Conservation (phyloP, 2,797 vertebrate genomes). For the Anguilla obscura region DNA sequence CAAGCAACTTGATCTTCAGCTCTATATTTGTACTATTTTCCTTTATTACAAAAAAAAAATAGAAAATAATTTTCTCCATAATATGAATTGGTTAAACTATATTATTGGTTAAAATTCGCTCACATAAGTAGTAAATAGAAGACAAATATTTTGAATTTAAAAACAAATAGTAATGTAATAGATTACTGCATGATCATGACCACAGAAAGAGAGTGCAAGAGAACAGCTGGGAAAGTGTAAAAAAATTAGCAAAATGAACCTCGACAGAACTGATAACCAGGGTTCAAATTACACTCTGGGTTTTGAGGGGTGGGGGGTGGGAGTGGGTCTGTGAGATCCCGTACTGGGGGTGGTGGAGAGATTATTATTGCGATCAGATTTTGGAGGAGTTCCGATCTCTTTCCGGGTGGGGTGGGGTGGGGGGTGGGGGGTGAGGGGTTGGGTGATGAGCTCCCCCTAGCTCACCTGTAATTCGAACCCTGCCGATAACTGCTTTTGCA, state of each 20-base stretch:
- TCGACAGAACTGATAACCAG: not conserved
- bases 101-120: not conserved
- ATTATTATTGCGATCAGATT: not conserved
- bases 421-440: too few species aligned
- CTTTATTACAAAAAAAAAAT: not conserved
- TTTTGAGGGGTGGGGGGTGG: too few species aligned
- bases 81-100: not conserved
- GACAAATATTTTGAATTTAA: not conserved
- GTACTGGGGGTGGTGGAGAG: not conserved
- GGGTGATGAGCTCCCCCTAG: not conserved
- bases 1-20: not conserved
- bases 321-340: too few species aligned
- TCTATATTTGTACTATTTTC: not conserved
- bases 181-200: not conserved
- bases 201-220: not conserved
- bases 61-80: not conserved
- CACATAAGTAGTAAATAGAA: too few species aligned
- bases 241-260: not conserved
- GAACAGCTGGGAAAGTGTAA: not conserved
- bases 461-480: not conserved
- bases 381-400: not conserved
- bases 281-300: too few species aligned
- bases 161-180: not conserved
- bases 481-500: conserved; percentile 49
- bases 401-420: not conserved